Base-by-base conservation (phyloP, 2,797 vertebrate species). In the Falco columbarius region DNA sequence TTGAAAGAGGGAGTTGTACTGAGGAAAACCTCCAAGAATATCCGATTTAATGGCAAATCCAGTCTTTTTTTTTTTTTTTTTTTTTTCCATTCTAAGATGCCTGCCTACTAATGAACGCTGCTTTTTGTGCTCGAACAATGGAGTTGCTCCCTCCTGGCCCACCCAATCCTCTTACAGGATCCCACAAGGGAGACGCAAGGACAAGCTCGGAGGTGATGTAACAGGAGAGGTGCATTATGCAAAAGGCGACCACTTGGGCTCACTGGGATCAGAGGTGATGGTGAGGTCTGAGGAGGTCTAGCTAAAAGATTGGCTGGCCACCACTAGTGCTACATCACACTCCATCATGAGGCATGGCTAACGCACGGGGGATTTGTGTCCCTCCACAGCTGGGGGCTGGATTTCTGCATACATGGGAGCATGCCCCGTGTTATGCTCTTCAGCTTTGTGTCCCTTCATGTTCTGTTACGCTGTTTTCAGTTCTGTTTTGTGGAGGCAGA, bases 31-130 rank as follows among this genome's bases (percentile, higher is more conserved):
- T 90, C 62, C 74, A 63, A 65, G 92, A 96, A 96, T 89, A 97
- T 96, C 95, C 52, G 66, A 93, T 96, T 97, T 97, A 93, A 91
- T 75, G 59, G 89, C 89, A 97, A 97, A 97, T 94, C 95, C 86
- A 91, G 66, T 80, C 18, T 82, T 66, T 81, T 79, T 93, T 93
- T 90, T 89, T 56, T 36, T 36, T 80, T 16, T 82, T 66, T 81
- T 79, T 93, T 93, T 90, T 89, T 54, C 76, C 84, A 84, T 81
- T 93, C 85, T 88, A 13, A 92, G 73, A 72, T 62, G 89, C 87
- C 62, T 93, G 81, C 67, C 65, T 94, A 3, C 47, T 92, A 93
- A 96, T 92, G 90, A 97, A 85, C 9, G 0, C 1, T 1, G 81
- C 66, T 95, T 94, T 97, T 93, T 96, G 90, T 93, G 82, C 49